Conservation (phyloP, 2,888 invertebrate genomes). For the Danaus chrysippus region DNA sequence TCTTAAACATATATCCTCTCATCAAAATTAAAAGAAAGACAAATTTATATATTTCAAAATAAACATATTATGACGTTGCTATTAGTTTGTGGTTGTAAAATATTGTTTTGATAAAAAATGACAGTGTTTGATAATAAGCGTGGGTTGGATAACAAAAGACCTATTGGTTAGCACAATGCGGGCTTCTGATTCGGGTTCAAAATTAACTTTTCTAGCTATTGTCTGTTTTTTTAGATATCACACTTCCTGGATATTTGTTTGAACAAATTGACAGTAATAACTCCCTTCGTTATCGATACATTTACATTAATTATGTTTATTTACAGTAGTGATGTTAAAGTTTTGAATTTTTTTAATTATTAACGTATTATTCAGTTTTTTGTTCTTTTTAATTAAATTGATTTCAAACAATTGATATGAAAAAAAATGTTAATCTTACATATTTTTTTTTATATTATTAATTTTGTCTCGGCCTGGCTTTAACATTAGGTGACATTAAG, state of each 20-base stretch:
- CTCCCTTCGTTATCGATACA: constrained; percentile 7
- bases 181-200: constrained; percentile 72
- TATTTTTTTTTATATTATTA: too few species aligned
- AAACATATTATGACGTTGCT: not conserved
- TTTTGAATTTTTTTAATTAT: constrained; percentile 5
- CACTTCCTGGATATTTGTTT: constrained; percentile 57
- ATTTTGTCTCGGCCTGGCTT: too few species aligned
- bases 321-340: not conserved
- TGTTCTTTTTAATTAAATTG: not conserved
- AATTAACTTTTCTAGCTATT: constrained; percentile 74
- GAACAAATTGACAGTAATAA: constrained; percentile 46
- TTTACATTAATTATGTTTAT: constrained; percentile 5
- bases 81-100: constrained; percentile 4
- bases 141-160: constrained; percentile 73
- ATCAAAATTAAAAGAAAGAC: not conserved
- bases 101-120: constrained; percentile 79
- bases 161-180: constrained; percentile 75
- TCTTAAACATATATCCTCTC: too few species aligned
- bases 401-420: too few species aligned
- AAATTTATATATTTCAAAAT: not conserved
- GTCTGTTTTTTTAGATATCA: constrained; percentile 59
- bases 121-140: constrained; percentile 76
- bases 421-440: too few species aligned
- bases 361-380: not conserved
- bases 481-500: too few species aligned